These are phyloP conservation scores for Aphelenchoides fujianensis DNA, from an alignment of 1,140 invertebrate genomes.

Conservation along the genomic window DNA sequence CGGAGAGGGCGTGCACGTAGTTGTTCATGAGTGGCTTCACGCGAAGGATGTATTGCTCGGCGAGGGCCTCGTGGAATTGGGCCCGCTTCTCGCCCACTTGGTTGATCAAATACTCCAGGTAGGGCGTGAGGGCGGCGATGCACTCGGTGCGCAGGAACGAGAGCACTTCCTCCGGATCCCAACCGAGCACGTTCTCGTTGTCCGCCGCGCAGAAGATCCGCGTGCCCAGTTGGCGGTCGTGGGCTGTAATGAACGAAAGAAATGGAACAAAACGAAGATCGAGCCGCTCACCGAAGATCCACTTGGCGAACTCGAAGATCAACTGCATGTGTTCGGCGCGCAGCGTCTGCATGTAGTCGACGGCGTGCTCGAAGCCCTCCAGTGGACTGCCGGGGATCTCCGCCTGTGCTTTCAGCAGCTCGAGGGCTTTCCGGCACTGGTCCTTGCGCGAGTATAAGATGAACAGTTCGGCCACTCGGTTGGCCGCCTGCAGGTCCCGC, in stretches of 20 bases:
- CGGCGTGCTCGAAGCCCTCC: conserved; percentile 76
- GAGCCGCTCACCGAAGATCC: conserved; percentile 71
- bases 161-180: conserved; percentile 81
- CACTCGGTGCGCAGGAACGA: conserved; percentile 81
- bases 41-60: conserved; percentile 65
- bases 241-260: too few species aligned
- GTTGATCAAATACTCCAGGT: conserved; percentile 87
- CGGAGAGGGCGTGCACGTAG: conserved; percentile 47
- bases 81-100: conserved; percentile 81
- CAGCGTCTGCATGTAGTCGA: conserved; percentile 85
- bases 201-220: conserved; percentile 77
- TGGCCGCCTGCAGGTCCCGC: conserved; percentile 76
- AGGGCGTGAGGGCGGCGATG: conserved; percentile 78
- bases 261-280: too few species aligned
- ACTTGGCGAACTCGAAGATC: conserved; percentile 89
- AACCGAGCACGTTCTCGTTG: conserved; percentile 77
- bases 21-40: conserved; percentile 60
- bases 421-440: conserved; percentile 83
- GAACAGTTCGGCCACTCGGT: conserved; percentile 86
- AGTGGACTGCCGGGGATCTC: conserved; percentile 74
- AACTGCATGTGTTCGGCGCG: conserved; percentile 80
- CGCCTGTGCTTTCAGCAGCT: conserved; percentile 78
- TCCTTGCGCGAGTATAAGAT: conserved; percentile 91
- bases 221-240: conserved; percentile 29
- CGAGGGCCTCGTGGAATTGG: conserved; percentile 82